Evolutionary conservation across 2,888 invertebrate species (phyloP).

Genomic region (Melinaea marsaeus): DNA sequence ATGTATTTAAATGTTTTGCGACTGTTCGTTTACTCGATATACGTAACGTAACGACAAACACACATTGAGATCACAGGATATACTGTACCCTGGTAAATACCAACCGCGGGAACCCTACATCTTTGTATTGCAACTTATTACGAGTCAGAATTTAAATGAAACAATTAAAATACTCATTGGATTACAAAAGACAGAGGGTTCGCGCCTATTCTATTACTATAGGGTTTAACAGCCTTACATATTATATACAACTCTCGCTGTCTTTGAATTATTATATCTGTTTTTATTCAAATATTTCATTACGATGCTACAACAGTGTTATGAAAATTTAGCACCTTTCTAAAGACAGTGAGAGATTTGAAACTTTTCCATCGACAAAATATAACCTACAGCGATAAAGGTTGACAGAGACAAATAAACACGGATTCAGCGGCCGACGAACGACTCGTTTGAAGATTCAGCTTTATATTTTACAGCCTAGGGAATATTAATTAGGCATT

Average conservation of each 20-base stretch:
- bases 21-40: conserved; percentile 37
- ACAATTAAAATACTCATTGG: neutral
- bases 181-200: conserved; percentile 40
- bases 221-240: conserved; percentile 62
- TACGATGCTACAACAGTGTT: neutral
- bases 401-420: conserved; percentile 28
- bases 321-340: conserved; percentile 53
- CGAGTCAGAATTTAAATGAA: no score
- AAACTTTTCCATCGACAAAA: conserved; percentile 73
- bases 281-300: conserved; percentile 1
- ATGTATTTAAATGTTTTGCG: conserved; percentile 30
- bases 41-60: conserved; percentile 56
- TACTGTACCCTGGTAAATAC: conserved; percentile 65
- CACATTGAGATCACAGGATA: conserved; percentile 77
- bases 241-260: conserved; percentile 69
- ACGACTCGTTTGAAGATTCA: no score
- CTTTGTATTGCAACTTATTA: conserved; percentile 5
- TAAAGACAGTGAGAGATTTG: conserved; percentile 65
- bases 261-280: conserved; percentile 33
- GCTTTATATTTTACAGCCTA: no score
- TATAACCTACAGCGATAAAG: conserved; percentile 55
- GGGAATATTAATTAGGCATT: neutral
- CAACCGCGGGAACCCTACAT: conserved; percentile 38
- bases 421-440: conserved; percentile 4
- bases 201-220: conserved; percentile 50